Conservation (phyloP, 2,888 invertebrate species). For the Hirtodrosophila confusa region DNA sequence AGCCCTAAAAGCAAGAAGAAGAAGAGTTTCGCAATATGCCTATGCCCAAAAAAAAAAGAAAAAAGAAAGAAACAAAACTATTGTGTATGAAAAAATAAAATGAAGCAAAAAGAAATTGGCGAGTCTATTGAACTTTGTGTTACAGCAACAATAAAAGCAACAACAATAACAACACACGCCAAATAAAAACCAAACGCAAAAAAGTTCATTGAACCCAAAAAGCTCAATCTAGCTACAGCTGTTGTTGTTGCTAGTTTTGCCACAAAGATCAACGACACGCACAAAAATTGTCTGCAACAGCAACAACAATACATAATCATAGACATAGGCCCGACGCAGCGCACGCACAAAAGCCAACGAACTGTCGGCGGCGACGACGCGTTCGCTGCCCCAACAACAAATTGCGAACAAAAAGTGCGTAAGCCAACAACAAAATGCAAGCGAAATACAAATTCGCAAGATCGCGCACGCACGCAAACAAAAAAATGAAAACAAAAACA, state of each 20-base stretch:
- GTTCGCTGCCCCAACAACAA: slow-evolving; percentile 1
- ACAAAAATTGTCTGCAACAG: slow-evolving; percentile 44
- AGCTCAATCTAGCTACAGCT: slow-evolving; percentile 35
- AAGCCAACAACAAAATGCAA: slow-evolving; percentile 41
- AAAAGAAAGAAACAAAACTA: no score
- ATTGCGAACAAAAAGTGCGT: slow-evolving; percentile 52
- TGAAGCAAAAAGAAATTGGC: slow-evolving; percentile 49
- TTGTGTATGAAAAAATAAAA: slow-evolving; percentile 1
- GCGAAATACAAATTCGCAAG: slow-evolving; percentile 27
- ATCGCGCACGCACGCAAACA: slow-evolving; percentile 37
- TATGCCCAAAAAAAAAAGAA: slow-evolving; percentile 1
- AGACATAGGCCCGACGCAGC: slow-evolving; percentile 50
- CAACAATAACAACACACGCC: slow-evolving; percentile 23
- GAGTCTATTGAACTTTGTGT: slow-evolving; percentile 78
- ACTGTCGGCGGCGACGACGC: slow-evolving; percentile 47
- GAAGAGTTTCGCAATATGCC: background rate
- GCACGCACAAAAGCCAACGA: slow-evolving; percentile 65
- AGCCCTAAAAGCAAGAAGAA: background rate
- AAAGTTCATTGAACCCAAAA: slow-evolving; percentile 71
- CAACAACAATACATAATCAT: slow-evolving; percentile 27
- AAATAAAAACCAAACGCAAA: slow-evolving; percentile 57
- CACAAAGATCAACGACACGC: slow-evolving; percentile 78
- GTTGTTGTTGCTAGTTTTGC: slow-evolving; percentile 38
- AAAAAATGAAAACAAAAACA: slow-evolving; percentile 6
- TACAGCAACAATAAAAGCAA: slow-evolving; percentile 42